These are phyloP conservation scores for Trichopria drosophilae DNA, from an alignment of 2,888 invertebrate species.

Conservation along the genomic window DNA sequence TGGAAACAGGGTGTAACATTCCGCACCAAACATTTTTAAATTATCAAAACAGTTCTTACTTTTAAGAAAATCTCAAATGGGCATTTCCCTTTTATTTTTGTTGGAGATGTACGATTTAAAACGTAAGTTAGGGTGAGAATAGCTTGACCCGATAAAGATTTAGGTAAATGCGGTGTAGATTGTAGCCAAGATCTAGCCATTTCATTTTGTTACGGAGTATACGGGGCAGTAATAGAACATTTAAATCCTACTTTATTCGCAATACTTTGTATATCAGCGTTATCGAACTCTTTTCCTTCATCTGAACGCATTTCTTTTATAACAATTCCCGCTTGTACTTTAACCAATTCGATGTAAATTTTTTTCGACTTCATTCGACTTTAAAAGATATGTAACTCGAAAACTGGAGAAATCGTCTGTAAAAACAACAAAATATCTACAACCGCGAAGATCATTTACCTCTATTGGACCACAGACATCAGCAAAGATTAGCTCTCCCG, in stretches of 20 bases:
- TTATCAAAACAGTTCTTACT: neutral
- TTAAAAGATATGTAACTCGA: slow-evolving; percentile 10
- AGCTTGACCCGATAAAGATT: slow-evolving; percentile 10
- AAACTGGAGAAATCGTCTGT: slow-evolving; percentile 15
- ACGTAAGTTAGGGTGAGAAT: slow-evolving; percentile 4
- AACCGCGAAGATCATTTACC: neutral
- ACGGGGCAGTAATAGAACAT: slow-evolving; percentile 4
- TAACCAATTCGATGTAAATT: slow-evolving; percentile 1
- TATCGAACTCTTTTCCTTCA: slow-evolving; percentile 5
- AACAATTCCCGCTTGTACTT: neutral
- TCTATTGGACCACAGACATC: no score
- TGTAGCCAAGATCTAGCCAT: slow-evolving; percentile 9
- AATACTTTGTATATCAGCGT: neutral
- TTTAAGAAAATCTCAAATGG: slow-evolving; percentile 10
- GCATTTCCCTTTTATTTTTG: neutral
- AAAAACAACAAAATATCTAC: slow-evolving; percentile 13
- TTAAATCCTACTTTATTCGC: slow-evolving; percentile 1
- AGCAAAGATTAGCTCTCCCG: no score
- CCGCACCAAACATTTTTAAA: slow-evolving; percentile 12
- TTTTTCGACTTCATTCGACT: slow-evolving; percentile 10
- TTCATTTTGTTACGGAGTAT: slow-evolving; percentile 17
- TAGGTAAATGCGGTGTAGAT: slow-evolving; percentile 4
- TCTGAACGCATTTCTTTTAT: slow-evolving; percentile 12
- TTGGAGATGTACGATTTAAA: slow-evolving; percentile 12
- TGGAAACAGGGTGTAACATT: slow-evolving; percentile 11